Percentiles rank a stretch among this genome's conserved stretches.
Conservation (phyloP, 2,888 invertebrate genomes). For the Conomelus anceps region DNA sequence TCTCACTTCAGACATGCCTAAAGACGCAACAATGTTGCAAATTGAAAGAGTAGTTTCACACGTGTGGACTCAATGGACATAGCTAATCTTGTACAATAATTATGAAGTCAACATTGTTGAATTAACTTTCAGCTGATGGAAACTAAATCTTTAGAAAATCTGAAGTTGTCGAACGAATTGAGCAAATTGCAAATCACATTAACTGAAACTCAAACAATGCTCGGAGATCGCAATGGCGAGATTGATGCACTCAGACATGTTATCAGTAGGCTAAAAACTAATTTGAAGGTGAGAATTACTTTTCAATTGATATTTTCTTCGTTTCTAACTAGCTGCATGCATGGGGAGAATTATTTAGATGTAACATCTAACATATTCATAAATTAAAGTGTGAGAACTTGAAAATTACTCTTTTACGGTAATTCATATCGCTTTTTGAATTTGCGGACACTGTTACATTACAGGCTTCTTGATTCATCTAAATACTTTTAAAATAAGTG, state of each 20-base stretch:
- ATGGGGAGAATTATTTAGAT: neutral
- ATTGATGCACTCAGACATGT: slow-evolving; percentile 35
- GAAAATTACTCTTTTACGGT: neutral
- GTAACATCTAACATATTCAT: neutral
- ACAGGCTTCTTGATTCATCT: too few species aligned
- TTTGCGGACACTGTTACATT: too few species aligned
- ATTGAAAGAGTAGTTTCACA: neutral
- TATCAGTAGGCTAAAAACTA: neutral
- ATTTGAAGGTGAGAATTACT: neutral
- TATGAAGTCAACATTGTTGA: neutral
- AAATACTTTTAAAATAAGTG: too few species aligned
- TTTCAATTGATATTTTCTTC: slow-evolving; percentile 17
- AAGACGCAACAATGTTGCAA: neutral
- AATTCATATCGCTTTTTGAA: too few species aligned
- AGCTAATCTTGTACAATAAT: neutral
- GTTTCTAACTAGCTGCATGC: neutral
- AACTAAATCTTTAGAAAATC: slow-evolving; percentile 48
- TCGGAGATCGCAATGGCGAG: slow-evolving; percentile 41
- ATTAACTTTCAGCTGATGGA: slow-evolving; percentile 31
- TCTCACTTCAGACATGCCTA: too few species aligned
- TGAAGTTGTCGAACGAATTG: slow-evolving; percentile 41
- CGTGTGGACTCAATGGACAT: neutral
- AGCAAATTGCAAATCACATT: slow-evolving; percentile 43
- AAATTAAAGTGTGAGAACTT: neutral
- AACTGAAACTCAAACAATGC: slow-evolving; percentile 41